Evolutionary conservation across 2,113 vertebrate genomes (phyloP).

Genomic region (Galemys pyrenaicus): DNA sequence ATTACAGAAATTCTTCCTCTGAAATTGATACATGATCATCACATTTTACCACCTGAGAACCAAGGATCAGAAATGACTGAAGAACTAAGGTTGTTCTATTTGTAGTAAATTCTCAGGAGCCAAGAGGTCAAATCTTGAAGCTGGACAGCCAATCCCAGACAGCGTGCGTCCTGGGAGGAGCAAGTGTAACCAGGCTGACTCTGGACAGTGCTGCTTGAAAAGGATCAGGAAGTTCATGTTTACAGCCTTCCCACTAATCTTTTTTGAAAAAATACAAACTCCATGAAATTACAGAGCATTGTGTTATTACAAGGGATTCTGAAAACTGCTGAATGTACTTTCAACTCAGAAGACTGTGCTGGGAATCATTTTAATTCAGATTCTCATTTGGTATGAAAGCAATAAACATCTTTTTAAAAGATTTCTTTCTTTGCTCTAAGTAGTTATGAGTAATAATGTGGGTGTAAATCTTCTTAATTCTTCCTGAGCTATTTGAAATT

Average conservation of each 20-base stretch:
- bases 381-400: slow-evolving; percentile 73
- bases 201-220: neutral
- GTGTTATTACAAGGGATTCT: slow-evolving; percentile 64
- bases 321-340: slow-evolving; percentile 73
- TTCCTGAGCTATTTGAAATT: slow-evolving; percentile 73
- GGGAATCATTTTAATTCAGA: slow-evolving; percentile 73
- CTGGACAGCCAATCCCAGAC: neutral
- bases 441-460: slow-evolving; percentile 76
- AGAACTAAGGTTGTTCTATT: neutral
- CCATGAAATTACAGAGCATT: slow-evolving; percentile 56
- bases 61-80: neutral
- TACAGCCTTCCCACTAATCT: slow-evolving; percentile 39
- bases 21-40: neutral
- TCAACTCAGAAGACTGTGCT: slow-evolving; percentile 53
- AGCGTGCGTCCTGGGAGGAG: neutral
- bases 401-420: slow-evolving; percentile 78
- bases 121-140: neutral
- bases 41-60: neutral
- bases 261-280: slow-evolving; percentile 57
- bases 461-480: slow-evolving; percentile 76
- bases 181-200: neutral
- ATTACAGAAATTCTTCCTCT: neutral
- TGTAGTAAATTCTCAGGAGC: neutral
- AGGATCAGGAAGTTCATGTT: slow-evolving; percentile 43
- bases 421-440: slow-evolving; percentile 74